Base-by-base conservation (phyloP, 2,797 vertebrate genomes). In the Anguilla marmorata region DNA sequence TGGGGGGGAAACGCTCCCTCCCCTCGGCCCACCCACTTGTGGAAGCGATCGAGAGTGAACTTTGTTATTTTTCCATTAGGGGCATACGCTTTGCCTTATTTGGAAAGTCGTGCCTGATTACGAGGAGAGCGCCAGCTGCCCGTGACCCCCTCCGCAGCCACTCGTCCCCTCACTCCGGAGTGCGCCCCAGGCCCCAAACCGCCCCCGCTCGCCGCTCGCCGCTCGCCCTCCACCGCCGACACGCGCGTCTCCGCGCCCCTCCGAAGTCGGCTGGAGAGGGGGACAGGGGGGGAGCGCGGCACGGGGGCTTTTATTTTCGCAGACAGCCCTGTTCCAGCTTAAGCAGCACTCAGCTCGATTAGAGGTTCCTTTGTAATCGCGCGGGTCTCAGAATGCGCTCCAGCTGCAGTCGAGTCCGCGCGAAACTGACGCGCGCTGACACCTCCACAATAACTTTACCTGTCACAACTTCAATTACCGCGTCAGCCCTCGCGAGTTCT, bases 331-430 rank as follows among this genome's bases (percentile, higher is more conserved):
- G 66, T 90, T 93, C 90, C 87, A 30, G 90, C 93, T 94, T 89
- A 91, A 95, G 92, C 86, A 85, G 91, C 91, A 89, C 92, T 90
- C 58, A 69, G 30, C 87, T 88, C 45, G 90, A 94, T 93, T 91
- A 92, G 90, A 90, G 92, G 91, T 94, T 88, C 84, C 94, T 94
- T 91, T 93, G 90, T 91, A 93, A 89, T 90, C 91, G 89, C 90
- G 0, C 54, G 86, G 89, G 90, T 91, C 93, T 91, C 58, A 74
- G 91, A 90, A 90, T n/a, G 63, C 45, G 80, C 63, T 56, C 41
- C 9, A 7, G 54, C 48, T 30, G 52, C 54, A 63, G 54, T 27
- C 24, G 66, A 66, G 48, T 54, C n/a, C 27, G 45, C 63, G 72
- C 86, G 37, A 48, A 86, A 85, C 56, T 84, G 60, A 85, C 63